A percentile compares a stretch with the other conserved stretches of the same genome.
phyloP scores from a whole-genome alignment of 1,140 invertebrate genomes.

The Caerostris darwini region DNA sequence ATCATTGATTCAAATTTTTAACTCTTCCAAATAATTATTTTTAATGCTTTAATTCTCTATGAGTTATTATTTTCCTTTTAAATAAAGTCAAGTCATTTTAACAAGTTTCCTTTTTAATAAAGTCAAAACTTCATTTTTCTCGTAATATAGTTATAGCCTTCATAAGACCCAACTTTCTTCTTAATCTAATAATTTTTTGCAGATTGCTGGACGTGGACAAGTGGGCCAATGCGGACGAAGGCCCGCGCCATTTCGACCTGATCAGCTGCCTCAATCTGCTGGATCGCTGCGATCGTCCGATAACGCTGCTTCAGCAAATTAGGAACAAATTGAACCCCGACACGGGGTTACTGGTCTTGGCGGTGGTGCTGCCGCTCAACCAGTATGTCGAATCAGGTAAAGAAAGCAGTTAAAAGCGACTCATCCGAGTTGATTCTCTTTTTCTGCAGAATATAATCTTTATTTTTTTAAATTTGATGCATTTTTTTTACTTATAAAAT shows the following conservation, averaged over 20 bases:
- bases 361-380: constrained; percentile 92
- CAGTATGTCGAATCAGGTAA: constrained; percentile 93
- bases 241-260: constrained; percentile 86
- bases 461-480: no score
- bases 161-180: no score
- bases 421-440: background rate
- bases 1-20: no score
- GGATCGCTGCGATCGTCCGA: constrained; percentile 92
- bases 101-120: no score
- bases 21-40: no score
- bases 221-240: constrained; percentile 85
- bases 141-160: no score
- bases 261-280: constrained; percentile 94
- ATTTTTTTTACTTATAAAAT: no score
- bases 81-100: no score
- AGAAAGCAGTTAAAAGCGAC: background rate
- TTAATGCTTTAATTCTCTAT: no score
- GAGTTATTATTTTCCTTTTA: no score
- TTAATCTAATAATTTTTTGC: constrained; percentile 63
- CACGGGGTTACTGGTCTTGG: constrained; percentile 88
- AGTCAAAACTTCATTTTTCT: no score
- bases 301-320: constrained; percentile 88
- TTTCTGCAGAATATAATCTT: background rate
- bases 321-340: constrained; percentile 85
- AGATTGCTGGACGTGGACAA: constrained; percentile 89